phyloP scores from a whole-genome alignment of 2,113 vertebrate species.

The Pluvialis apricaria region DNA sequence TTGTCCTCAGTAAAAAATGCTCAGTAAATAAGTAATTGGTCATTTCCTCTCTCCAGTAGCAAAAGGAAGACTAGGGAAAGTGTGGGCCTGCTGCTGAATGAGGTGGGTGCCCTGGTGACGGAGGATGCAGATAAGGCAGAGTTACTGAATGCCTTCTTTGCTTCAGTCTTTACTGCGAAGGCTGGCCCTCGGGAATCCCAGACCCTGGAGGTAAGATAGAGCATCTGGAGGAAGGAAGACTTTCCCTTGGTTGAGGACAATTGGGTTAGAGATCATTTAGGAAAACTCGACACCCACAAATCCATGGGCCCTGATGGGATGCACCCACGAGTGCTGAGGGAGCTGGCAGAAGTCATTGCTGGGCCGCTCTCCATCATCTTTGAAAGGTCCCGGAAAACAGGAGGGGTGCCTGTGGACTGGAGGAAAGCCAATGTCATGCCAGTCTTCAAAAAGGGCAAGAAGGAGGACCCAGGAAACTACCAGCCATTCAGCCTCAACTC shows the following conservation, averaged over 20 bases:
- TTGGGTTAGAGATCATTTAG: background rate
- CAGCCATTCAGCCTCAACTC: too few relatives aligned
- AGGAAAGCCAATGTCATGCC: background rate
- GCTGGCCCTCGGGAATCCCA: background rate
- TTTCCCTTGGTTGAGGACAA: background rate
- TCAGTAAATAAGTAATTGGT: background rate
- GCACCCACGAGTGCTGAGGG: background rate
- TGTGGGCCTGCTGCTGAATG: background rate
- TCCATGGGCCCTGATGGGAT: background rate
- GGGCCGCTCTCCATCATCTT: background rate
- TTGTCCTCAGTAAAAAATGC: background rate
- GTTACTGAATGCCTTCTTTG: background rate
- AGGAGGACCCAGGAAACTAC: background rate
- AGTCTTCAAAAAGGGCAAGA: background rate
- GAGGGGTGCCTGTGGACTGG: background rate
- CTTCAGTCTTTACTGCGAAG: background rate
- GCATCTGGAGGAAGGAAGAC: background rate
- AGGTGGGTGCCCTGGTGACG: background rate
- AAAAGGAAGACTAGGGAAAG: background rate
- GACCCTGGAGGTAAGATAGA: background rate
- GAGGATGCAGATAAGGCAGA: background rate
- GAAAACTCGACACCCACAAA: background rate
- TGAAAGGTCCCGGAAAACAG: background rate
- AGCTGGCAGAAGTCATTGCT: background rate
- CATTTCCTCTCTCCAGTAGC: background rate